phyloP scores from a whole-genome alignment of 1,140 invertebrate genomes.

The Bombyx mori region DNA sequence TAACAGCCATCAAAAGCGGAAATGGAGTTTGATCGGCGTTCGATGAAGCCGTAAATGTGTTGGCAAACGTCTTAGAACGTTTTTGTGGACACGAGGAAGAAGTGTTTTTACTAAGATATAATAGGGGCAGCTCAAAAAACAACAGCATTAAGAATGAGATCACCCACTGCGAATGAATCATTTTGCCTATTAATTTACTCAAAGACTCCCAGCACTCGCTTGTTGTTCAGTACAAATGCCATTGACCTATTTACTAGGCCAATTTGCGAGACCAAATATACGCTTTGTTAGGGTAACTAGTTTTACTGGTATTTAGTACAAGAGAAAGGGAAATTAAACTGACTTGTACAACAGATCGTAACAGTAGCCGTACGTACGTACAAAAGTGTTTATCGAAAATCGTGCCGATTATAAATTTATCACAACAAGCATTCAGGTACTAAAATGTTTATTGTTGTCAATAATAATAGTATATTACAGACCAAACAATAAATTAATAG shows the following conservation, averaged over 20 bases:
- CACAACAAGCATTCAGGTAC: no score
- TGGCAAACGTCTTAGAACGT: no score
- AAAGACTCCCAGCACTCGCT: conserved; percentile 18
- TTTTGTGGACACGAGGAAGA: conserved; percentile 6
- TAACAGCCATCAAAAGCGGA: no score
- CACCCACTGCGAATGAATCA: conserved; percentile 17
- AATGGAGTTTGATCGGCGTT: no score
- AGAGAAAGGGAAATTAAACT: conserved; percentile 3
- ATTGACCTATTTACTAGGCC: conserved; percentile 39
- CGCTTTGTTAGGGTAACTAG: conserved; percentile 4
- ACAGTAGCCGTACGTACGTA: no score
- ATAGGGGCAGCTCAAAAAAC: neutral
- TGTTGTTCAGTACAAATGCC: conserved; percentile 30
- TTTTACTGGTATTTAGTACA: neutral
- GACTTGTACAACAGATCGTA: no score
- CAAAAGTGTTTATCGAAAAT: no score
- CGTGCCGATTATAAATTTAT: no score
- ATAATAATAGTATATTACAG: no score
- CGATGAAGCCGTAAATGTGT: no score
- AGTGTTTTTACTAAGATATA: conserved; percentile 7
- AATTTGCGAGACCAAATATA: conserved; percentile 13
- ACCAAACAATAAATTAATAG: no score
- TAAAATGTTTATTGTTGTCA: no score
- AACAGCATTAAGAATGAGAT: conserved; percentile 21
- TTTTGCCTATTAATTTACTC: conserved; percentile 17